These are phyloP conservation scores for Diceros bicornis DNA, from an alignment of 2,797 vertebrate species.

Conservation along the genomic window DNA sequence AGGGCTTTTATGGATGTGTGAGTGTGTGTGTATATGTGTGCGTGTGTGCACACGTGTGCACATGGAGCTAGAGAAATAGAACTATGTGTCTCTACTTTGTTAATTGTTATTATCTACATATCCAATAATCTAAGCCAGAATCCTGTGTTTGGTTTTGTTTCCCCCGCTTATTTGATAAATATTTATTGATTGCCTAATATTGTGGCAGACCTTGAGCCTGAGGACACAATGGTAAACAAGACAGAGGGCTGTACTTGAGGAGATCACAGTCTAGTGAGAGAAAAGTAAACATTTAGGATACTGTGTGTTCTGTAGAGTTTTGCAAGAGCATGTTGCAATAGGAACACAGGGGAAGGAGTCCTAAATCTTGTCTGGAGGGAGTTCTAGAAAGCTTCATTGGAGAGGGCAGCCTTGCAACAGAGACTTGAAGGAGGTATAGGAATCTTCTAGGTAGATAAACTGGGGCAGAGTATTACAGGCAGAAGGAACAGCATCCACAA, in stretches of 20 bases:
- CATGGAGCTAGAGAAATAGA: neutral
- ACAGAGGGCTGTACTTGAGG: neutral
- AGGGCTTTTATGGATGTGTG: neutral
- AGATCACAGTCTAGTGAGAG: neutral
- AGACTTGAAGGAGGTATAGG: neutral
- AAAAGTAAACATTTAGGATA: neutral
- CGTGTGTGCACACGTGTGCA: rapidly evolving
- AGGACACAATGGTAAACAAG: neutral
- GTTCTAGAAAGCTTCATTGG: neutral
- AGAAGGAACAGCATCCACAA: neutral
- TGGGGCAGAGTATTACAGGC: neutral
- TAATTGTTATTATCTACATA: neutral
- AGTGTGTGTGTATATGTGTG: neutral
- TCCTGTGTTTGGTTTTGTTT: neutral
- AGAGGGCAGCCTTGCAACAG: neutral
- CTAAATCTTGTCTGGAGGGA: neutral
- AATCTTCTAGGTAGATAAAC: neutral
- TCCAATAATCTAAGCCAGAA: neutral
- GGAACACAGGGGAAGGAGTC: neutral
- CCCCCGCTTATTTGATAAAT: neutral
- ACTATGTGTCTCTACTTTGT: neutral
- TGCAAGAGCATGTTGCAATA: neutral
- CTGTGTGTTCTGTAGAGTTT: neutral
- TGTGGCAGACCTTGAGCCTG: neutral
- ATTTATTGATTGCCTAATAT: neutral